A percentile compares a stretch with the other conserved stretches of the same genome.
Evolutionary conservation across 2,888 invertebrate genomes (phyloP).

Genomic region (Andricus quercusramuli): DNA sequence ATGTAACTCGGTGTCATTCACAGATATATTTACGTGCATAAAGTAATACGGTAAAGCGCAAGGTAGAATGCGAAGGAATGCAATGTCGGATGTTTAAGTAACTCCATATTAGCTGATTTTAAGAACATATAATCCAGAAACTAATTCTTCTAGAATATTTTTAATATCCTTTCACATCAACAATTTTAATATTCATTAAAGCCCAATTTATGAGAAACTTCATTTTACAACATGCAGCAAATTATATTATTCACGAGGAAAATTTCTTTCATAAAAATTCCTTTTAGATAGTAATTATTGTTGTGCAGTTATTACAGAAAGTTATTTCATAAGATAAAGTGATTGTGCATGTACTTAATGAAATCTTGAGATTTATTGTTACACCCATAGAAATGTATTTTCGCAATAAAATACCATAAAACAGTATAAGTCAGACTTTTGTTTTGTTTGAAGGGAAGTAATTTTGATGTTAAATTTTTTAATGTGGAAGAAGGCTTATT

Average conservation of each 20-base stretch:
- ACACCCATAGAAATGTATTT: too few species aligned
- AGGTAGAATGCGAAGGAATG: conserved; percentile 17
- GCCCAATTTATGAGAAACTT: background rate
- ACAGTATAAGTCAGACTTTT: too few species aligned
- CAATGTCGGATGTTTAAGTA: background rate
- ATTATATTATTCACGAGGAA: background rate
- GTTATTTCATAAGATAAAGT: background rate
- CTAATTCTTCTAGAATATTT: background rate
- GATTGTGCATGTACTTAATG: background rate
- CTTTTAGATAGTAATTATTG: background rate
- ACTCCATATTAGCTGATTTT: background rate
- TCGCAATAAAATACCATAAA: too few species aligned
- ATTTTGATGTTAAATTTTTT: too few species aligned
- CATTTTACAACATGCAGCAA: background rate
- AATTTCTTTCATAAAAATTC: background rate
- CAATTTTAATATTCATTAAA: background rate
- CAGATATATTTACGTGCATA: background rate
- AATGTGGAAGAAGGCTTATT: too few species aligned
- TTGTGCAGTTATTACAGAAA: background rate
- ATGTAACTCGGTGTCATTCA: conserved; percentile 38
- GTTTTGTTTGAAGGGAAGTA: too few species aligned
- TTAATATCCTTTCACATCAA: background rate
- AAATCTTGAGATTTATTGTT: background rate
- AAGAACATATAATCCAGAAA: background rate
- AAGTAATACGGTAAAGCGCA: conserved; percentile 1